Evolutionary conservation across 2,888 invertebrate genomes (phyloP), one percentile per base, ranked within the genome.

Genomic region (Stratiomys singularior): DNA sequence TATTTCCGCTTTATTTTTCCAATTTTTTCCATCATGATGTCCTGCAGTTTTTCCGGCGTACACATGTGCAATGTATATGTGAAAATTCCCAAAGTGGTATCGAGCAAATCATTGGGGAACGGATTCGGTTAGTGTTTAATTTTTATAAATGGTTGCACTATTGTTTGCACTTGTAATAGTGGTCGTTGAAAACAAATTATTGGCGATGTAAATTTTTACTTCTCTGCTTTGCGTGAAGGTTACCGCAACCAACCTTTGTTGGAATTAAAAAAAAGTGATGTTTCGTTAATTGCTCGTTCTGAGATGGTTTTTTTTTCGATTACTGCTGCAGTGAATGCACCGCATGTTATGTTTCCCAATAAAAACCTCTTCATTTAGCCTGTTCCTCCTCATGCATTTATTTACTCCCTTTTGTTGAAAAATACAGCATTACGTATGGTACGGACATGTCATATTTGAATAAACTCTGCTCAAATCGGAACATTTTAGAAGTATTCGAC

Each of bases 1-100:
- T 74, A 60, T 74, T 74, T 69, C 47, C 69, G 25, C 47, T 18
- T 69, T 69, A 69, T 69, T 46, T 69, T 47, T 27, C 46, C 69
- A 25, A 46, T 46, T 25, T 47, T 28, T 25, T 23, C 27, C 64
- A 64, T 64, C 64, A 28, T 30, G 30, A 15, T 30, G 30, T 64
- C 25, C 30, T 25, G 23, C 47, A 44, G 69, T 27, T 66, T 66
- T 69, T 69, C 18, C 15, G 1, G 46, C 7, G n/a, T 27, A 11
- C 25, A 47, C 47, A 13, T 47, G 15, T 47, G 47, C 23, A 44
- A 9, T 9, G 4, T 46, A 27, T 27, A n/a, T 23, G 67, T 46
- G 52, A 37, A 11, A 47, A 47, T 69, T 47, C 11, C 69, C 69
- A 46, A 27, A 69, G 23, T 25, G 30, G 46, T 47, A 21, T 7